phyloP scores from a whole-genome alignment of 2,888 invertebrate genomes.

The Balanococcus diminutus region DNA sequence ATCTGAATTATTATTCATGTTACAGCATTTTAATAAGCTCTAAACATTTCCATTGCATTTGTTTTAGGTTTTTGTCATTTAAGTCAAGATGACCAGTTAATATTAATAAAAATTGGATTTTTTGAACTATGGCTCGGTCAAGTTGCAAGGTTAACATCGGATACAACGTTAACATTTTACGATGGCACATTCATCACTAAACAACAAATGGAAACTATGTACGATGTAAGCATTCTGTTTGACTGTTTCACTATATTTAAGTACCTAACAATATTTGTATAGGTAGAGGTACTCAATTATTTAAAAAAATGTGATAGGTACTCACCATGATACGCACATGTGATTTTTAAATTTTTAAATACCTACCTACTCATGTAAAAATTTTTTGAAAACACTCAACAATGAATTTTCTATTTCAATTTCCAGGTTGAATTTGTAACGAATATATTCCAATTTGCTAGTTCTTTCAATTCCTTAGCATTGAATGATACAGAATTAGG shows the following conservation, averaged over 20 bases:
- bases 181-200: constrained; percentile 85
- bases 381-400: neutral
- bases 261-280: no score
- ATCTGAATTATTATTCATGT: neutral
- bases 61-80: constrained; percentile 78
- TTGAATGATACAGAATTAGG: constrained; percentile 90
- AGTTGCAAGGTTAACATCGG: constrained; percentile 78
- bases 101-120: constrained; percentile 94
- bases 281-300: no score
- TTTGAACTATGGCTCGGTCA: constrained; percentile 95
- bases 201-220: constrained; percentile 83
- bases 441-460: constrained; percentile 81
- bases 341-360: no score
- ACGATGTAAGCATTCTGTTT: constrained; percentile 73
- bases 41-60: constrained; percentile 24
- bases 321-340: no score
- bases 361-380: neutral
- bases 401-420: constrained; percentile 54
- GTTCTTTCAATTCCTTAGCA: constrained; percentile 70
- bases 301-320: no score
- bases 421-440: constrained; percentile 81
- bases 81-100: constrained; percentile 94
- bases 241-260: neutral
- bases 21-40: neutral
- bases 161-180: constrained; percentile 81